A percentile compares a stretch with the other conserved stretches of the same genome.
Conservation (phyloP, 2,113 vertebrate genomes). For the Periophthalmus modestus region DNA sequence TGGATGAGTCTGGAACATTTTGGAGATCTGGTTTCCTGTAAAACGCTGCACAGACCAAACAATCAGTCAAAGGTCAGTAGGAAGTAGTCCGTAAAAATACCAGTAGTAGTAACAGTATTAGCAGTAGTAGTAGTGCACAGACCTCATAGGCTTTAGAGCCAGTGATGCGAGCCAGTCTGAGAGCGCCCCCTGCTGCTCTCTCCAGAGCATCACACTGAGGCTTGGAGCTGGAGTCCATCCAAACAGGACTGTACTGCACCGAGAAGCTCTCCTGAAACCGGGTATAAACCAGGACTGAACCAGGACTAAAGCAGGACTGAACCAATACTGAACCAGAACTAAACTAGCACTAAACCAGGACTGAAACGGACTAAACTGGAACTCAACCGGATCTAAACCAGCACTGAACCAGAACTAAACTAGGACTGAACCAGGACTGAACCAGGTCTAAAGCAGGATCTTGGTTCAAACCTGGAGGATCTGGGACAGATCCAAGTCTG, state of each 20-base stretch:
- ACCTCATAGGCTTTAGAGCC: conserved; percentile 96
- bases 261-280: conserved; percentile 84
- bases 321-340: not conserved
- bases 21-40: conserved; percentile 95
- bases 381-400: conserved; percentile 14
- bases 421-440: not conserved
- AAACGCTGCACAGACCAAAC: conserved; percentile 82
- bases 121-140: not conserved
- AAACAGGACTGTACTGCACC: conserved; percentile 82
- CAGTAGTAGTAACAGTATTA: not conserved
- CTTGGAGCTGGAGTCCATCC: conserved; percentile 95
- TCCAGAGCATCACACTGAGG: conserved; percentile 84
- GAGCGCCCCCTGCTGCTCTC: conserved; percentile 81
- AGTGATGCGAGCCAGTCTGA: conserved; percentile 81
- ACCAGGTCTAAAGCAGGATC: not conserved
- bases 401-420: not conserved
- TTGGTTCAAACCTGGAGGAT: conserved; percentile 80
- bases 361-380: conserved; percentile 75
- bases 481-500: conserved; percentile 70
- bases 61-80: not conserved
- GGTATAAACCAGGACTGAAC: not conserved
- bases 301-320: not conserved
- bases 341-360: conserved; percentile 79
- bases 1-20: conserved; percentile 81
- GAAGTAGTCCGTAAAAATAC: not conserved